These are phyloP conservation scores for Uropsilus gracilis DNA, from an alignment of 2,113 vertebrate genomes.

Conservation along the genomic window DNA sequence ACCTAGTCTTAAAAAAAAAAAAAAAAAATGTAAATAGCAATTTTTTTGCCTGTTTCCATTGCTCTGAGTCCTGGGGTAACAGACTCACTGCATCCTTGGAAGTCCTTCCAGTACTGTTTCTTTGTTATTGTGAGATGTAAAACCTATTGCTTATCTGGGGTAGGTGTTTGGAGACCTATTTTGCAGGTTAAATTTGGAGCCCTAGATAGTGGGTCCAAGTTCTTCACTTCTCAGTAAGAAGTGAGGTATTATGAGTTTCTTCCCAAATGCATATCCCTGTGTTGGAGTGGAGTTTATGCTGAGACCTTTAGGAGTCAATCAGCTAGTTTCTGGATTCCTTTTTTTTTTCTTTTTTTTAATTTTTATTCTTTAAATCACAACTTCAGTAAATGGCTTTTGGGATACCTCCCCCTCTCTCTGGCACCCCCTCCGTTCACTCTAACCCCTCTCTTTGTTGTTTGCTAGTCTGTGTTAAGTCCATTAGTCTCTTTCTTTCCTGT, in stretches of 20 bases:
- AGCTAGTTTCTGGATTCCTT: not conserved
- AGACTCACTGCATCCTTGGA: not conserved
- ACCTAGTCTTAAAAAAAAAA: no score
- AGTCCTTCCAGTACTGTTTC: not conserved
- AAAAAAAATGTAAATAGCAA: no score
- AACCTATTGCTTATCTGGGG: not conserved
- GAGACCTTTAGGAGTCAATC: not conserved
- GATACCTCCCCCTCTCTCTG: no score
- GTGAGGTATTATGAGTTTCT: no score
- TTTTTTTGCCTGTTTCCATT: not conserved
- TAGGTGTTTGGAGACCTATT: not conserved
- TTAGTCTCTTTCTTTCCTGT: no score
- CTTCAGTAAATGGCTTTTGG: no score
- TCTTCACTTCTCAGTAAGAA: not conserved
- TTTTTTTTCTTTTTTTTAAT: no score
- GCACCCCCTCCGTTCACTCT: no score
- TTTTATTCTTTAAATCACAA: no score
- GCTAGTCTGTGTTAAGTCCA: no score
- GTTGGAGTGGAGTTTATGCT: not conserved
- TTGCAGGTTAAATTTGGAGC: not conserved
- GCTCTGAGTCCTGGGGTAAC: not conserved
- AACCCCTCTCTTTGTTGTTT: no score
- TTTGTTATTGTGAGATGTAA: not conserved
- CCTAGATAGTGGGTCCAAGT: not conserved
- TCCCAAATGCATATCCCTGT: no score